Base-by-base conservation (phyloP, 2,113 vertebrate genomes). In the Pongo abelii region DNA sequence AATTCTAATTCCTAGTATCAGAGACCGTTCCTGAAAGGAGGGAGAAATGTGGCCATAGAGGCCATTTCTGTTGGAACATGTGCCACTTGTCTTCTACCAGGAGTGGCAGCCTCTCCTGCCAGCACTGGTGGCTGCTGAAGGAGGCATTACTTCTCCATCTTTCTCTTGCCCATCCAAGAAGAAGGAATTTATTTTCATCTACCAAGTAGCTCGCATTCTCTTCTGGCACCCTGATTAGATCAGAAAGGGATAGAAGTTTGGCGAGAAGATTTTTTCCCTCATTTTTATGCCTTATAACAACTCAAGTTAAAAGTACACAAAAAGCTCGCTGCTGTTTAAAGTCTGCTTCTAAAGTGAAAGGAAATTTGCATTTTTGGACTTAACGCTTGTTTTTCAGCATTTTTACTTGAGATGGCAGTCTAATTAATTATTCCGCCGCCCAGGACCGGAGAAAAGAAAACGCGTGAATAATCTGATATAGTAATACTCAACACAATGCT, bases 391-490 rank as follows among this genome's bases (percentile, higher is more conserved):
- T 78, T 46, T 91, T 88, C 48, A 46, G 35, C 4, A 43, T 52
- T 97, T 93, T 96, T 40, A 80, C 75, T 94, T 94, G 89, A 90
- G 30, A 59, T 70, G 32, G 55, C 12, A 93, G n/a, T 93, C 23
- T 50, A 91, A 67, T 48, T 67, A 86, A 79, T 89, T 91, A 96
- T 79, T 89, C 38, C 16, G 20, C 18, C 43, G 50, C 22, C n/a
- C 50, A 50, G 70, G 93, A 86, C 35, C 20, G 32, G 48, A 72
- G 52, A 75, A 87, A 80, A 74, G 27, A 89, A 46, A 67, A 79
- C 84, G 32, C 30, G 67, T 55, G 22, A 69, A 57, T 20, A 84
- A 35, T 90, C 17, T 77, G 75, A 87, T 0, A 5, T 38, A 67
- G 35, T 46, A 77, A 40, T 59, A 64, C 27, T 77, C 79, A 74